These are phyloP conservation scores for Caenorhabditis briggsae DNA, from an alignment of 1,140 invertebrate genomes.

Conservation along the genomic window DNA sequence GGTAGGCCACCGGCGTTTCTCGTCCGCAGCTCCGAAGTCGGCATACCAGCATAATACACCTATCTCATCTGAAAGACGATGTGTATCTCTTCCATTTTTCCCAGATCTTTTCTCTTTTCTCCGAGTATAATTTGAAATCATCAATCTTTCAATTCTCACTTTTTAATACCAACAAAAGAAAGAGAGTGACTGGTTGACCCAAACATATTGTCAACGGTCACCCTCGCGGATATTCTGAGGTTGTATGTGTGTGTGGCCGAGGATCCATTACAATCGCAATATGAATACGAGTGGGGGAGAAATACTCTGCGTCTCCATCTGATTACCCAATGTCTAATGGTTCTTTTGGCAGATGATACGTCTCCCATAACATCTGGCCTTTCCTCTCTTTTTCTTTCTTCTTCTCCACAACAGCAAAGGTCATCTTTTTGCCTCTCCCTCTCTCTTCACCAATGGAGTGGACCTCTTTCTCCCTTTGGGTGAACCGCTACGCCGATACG, in stretches of 20 bases:
- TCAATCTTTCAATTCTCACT: not conserved
- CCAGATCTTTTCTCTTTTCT: too few relatives aligned
- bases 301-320: conserved; percentile 14
- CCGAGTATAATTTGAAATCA: not conserved
- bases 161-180: not conserved
- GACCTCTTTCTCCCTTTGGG: not conserved
- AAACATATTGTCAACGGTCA: conserved; percentile 45
- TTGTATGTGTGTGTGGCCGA: not conserved
- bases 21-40: too few relatives aligned
- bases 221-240: not conserved
- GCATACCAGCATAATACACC: too few relatives aligned
- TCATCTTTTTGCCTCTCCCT: not conserved
- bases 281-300: not conserved
- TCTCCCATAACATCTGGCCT: conserved; percentile 44
- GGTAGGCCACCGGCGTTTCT: too few relatives aligned
- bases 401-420: not conserved
- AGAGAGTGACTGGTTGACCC: not conserved
- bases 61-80: too few relatives aligned
- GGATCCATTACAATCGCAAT: conserved; percentile 51
- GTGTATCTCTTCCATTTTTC: too few relatives aligned
- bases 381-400: conserved; percentile 38
- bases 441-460: not conserved
- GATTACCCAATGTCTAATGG: conserved; percentile 20
- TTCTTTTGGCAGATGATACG: conserved; percentile 46
- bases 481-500: conserved; percentile 15